phyloP scores from a whole-genome alignment of 2,113 vertebrate species.

The Crotalus viridis region DNA sequence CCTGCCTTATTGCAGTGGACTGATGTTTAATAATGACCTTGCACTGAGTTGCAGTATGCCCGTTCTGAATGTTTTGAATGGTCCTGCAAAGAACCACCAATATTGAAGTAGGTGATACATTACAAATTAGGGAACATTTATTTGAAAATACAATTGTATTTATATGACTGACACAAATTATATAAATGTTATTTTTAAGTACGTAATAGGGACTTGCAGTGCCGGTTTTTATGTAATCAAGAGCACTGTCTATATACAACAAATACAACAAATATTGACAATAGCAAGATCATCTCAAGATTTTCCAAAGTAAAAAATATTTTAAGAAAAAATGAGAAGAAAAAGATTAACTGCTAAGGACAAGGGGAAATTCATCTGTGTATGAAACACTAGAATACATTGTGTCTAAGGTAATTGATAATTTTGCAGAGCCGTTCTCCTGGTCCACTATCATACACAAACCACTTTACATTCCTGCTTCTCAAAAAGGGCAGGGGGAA shows the following conservation, averaged over 20 bases:
- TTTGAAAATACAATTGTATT: not conserved
- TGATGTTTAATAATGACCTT: not conserved
- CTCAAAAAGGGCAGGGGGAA: not conserved
- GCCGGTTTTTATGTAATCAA: not conserved
- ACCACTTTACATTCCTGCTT: not conserved
- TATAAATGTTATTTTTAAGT: not conserved
- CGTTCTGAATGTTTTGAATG: not conserved
- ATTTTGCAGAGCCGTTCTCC: not conserved
- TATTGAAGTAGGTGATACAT: not conserved
- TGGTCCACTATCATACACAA: not conserved
- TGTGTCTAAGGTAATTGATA: not conserved
- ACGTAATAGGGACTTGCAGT: not conserved
- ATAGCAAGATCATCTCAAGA: not conserved
- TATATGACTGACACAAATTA: not conserved
- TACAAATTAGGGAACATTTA: not conserved
- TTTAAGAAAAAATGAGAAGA: not conserved
- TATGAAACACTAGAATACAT: not conserved
- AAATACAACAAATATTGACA: not conserved
- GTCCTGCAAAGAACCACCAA: constrained; percentile 9
- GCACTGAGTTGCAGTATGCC: constrained; percentile 9
- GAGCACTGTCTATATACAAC: not conserved
- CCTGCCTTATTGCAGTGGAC: not conserved
- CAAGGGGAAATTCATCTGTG: not conserved
- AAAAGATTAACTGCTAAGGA: not conserved
- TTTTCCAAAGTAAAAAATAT: not conserved